Base-by-base conservation (phyloP, 2,113 vertebrate species). In the Poeciliopsis retropinna region DNA sequence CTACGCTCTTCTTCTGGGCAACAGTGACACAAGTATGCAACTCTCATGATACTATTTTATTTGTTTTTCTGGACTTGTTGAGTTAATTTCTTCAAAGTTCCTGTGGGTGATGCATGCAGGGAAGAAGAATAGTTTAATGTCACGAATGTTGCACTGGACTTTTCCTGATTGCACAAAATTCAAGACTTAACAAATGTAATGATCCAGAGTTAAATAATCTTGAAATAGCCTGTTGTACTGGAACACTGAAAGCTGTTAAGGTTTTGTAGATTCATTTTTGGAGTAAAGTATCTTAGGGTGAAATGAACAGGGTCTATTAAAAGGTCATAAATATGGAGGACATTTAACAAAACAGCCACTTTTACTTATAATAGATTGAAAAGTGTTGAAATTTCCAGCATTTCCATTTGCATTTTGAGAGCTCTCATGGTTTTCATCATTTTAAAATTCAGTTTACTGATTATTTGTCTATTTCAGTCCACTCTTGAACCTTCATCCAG, bases 81-180 rank as follows among this genome's bases (percentile, higher is more conserved):
- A 68, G 34, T 68, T 27, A 8, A 64, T 73, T 76, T 27, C 54
- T 75, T 44, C 28, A 39, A 96, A 95, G 96, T 65, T 96, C 62
- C 62, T 65, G 95, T 9, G 95, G 95, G 0, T 95, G 77, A 96
- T 95, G 82, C 37, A 89, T 80, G 93, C 96, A 5, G 95, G 96
- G 72, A 94, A 94, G 5, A 29, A 88, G 94, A 51, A 97, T 95
- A 0, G 90, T 96, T 0, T 95, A 96, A 39, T 96, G 97, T 90
- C 90, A 96, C 66, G 95, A 96, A 88, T 96, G 94, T 96, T 60
- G 96, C 96, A 1, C 72, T 97, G 73, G 85, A 65, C 51, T 94
- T 94, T 85, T 95, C 96, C 76, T 92, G 17, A 57, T 57, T n/a
- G 2, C 3, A 57, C 19, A 57, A 57, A 19, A 57, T 57, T 0